These are phyloP conservation scores for Eutrigla gurnardus DNA, from an alignment of 2,797 vertebrate species.

Conservation along the genomic window DNA sequence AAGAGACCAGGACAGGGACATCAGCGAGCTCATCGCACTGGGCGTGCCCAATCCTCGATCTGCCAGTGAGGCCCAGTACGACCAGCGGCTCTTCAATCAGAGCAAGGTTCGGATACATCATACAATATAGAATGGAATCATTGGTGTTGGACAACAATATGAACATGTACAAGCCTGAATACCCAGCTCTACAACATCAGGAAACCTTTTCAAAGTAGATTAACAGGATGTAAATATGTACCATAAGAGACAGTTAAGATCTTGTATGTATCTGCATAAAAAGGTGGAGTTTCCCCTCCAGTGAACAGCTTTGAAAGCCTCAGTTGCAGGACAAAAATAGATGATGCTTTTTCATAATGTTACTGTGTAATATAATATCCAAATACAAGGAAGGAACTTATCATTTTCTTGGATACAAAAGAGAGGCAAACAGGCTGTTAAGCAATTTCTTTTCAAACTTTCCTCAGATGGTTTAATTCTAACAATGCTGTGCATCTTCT, in stretches of 20 bases:
- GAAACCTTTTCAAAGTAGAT: neutral
- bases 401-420: neutral
- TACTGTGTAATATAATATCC: neutral
- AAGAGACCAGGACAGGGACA: slow-evolving; percentile 96
- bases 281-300: neutral
- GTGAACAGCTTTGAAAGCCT: neutral
- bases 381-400: neutral
- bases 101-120: slow-evolving; percentile 86
- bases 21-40: slow-evolving; percentile 96
- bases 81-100: slow-evolving; percentile 97
- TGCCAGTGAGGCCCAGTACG: slow-evolving; percentile 92
- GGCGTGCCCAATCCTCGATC: slow-evolving; percentile 93
- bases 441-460: too few relatives aligned
- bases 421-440: too few relatives aligned
- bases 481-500: neutral
- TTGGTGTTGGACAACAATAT: neutral
- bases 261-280: neutral
- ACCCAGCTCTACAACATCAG: neutral
- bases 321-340: neutral
- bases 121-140: neutral
- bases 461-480: fast-evolving
- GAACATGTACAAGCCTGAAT: neutral
- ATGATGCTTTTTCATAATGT: neutral
- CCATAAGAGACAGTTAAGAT: too few relatives aligned
- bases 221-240: too few relatives aligned